Evolutionary conservation across 1,140 invertebrate genomes (phyloP).

Genomic region (Lucilia sericata): DNA sequence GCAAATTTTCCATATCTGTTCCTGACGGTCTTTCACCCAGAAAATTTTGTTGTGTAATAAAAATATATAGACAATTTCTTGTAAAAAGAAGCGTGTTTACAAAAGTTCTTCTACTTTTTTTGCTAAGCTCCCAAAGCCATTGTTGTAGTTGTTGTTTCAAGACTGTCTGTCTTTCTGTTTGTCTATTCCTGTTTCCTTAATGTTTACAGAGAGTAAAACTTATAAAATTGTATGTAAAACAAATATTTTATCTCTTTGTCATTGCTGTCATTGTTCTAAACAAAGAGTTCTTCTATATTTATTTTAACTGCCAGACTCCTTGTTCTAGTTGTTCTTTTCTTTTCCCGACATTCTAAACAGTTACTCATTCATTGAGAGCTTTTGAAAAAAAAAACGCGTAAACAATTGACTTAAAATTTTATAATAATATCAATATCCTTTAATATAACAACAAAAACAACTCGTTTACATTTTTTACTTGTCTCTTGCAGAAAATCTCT

Average conservation of each 20-base stretch:
- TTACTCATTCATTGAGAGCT: too few relatives aligned
- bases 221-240: too few relatives aligned
- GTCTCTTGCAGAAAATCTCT: background rate
- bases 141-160: background rate
- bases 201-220: too few relatives aligned
- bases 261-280: background rate
- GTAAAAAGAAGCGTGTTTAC: too few relatives aligned
- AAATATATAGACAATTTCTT: too few relatives aligned
- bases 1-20: background rate
- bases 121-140: too few relatives aligned
- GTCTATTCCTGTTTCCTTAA: background rate
- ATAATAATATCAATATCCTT: background rate
- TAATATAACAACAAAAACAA: background rate
- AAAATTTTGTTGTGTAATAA: background rate
- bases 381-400: background rate
- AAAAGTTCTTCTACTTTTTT: background rate
- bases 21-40: background rate
- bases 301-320: background rate
- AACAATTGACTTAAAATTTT: slow-evolving; percentile 2
- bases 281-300: background rate
- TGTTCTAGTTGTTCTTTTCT: background rate
- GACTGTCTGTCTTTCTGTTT: too few relatives aligned
- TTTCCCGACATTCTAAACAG: too few relatives aligned
- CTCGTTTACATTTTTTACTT: background rate
- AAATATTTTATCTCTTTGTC: background rate